Conservation (phyloP, 2,113 vertebrate genomes). For the Pavo muticus region DNA sequence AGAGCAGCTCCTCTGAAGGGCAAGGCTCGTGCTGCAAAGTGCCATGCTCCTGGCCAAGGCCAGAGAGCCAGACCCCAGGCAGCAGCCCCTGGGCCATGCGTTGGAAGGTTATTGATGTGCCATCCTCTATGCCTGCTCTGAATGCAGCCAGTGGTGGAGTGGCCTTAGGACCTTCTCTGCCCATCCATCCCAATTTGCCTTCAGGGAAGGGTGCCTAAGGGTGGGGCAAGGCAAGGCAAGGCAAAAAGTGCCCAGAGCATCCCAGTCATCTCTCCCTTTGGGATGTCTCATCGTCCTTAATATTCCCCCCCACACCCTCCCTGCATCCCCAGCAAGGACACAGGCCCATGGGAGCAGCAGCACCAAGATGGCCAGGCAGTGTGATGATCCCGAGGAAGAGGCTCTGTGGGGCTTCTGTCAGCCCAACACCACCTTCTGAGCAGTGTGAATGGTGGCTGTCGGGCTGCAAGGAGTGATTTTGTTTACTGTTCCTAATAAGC, state of each 20-base stretch:
- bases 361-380: neutral
- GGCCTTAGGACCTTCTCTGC: neutral
- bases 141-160: neutral
- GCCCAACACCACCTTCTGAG: neutral
- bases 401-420: neutral
- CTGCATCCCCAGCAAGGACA: neutral
- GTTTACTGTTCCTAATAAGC: neutral
- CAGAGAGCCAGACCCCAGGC: neutral
- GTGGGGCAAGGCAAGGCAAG: neutral
- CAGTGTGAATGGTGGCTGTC: rapidly evolving
- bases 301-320: neutral
- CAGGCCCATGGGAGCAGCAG: neutral
- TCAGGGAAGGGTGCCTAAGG: neutral
- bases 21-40: neutral
- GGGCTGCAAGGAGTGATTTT: neutral
- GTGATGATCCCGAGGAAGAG: neutral
- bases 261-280: neutral
- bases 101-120: neutral
- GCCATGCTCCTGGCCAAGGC: neutral
- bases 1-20: neutral
- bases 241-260: neutral
- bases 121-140: rapidly evolving
- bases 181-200: rapidly evolving
- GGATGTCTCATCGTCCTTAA: neutral
- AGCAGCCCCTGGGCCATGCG: rapidly evolving